Percentiles rank a stretch among this genome's conserved stretches.
Evolutionary conservation across 2,888 invertebrate species (phyloP).

Genomic region (Thymelicus acteon): DNA sequence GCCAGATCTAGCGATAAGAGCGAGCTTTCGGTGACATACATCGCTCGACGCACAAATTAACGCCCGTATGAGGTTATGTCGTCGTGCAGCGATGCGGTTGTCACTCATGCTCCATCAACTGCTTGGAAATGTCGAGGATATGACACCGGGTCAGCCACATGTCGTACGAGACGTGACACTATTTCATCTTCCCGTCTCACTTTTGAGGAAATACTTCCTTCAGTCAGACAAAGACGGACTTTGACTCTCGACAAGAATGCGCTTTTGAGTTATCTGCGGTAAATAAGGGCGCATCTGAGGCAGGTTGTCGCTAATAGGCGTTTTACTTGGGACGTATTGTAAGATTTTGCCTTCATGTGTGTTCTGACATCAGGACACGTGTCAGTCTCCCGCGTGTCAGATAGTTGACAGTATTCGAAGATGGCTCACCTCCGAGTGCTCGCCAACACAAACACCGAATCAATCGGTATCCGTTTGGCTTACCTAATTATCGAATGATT

Average conservation of each 20-base stretch:
- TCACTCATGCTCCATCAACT: constrained; percentile 85
- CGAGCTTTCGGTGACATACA: constrained; percentile 66
- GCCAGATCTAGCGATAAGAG: constrained; percentile 72
- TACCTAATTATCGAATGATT: constrained; percentile 63
- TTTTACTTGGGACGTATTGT: constrained; percentile 74
- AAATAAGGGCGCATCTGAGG: constrained; percentile 73
- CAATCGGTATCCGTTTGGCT: constrained; percentile 57
- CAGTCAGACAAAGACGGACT: constrained; percentile 76
- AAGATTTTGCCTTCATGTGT: constrained; percentile 77
- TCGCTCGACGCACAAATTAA: constrained; percentile 75
- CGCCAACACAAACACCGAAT: constrained; percentile 74
- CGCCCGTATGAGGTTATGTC: constrained; percentile 79
- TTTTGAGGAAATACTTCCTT: constrained; percentile 65
- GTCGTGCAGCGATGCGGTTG: constrained; percentile 66
- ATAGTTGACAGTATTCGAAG: constrained; percentile 62
- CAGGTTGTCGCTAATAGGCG: constrained; percentile 83
- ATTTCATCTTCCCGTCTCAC: constrained; percentile 77
- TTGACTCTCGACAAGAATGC: constrained; percentile 66
- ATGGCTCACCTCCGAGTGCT: constrained; percentile 61
- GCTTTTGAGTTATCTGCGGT: constrained; percentile 70
- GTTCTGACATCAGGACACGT: constrained; percentile 69
- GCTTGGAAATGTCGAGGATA: constrained; percentile 78
- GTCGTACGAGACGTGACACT: constrained; percentile 75
- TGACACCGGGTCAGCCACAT: constrained; percentile 82
- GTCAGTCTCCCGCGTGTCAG: constrained; percentile 69